Evolutionary conservation across 2,888 invertebrate species (phyloP).

Genomic region (Noctua janthina): DNA sequence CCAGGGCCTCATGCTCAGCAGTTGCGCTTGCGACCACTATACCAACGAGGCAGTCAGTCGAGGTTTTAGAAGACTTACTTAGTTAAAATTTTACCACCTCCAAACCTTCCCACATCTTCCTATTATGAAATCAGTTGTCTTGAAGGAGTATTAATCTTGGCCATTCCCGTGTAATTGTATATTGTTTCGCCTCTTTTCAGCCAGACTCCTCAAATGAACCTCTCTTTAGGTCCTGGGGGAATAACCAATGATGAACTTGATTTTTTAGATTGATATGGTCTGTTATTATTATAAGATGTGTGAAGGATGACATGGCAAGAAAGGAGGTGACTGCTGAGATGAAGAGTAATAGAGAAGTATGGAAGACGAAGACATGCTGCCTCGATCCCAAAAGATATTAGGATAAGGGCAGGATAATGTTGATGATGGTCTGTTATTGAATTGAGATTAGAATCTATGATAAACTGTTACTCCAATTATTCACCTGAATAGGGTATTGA

Average conservation of each 20-base stretch:
- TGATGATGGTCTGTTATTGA: too few species aligned
- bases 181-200: slow-evolving; percentile 66
- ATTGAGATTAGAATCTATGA: too few species aligned
- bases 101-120: slow-evolving; percentile 5
- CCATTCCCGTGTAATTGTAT: slow-evolving; percentile 67
- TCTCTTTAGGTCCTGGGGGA: neutral
- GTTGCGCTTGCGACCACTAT: too few species aligned
- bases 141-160: slow-evolving; percentile 64
- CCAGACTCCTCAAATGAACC: slow-evolving; percentile 40
- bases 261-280: neutral
- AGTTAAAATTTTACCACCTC: slow-evolving; percentile 41
- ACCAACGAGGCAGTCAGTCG: too few species aligned
- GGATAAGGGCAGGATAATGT: neutral
- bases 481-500: neutral
- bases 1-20: too few species aligned
- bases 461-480: neutral
- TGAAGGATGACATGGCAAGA: too few species aligned
- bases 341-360: too few species aligned
- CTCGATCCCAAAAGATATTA: too few species aligned
- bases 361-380: too few species aligned
- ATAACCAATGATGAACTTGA: slow-evolving; percentile 19
- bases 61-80: neutral
- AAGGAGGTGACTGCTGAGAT: too few species aligned
- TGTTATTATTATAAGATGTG: neutral
- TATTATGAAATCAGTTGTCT: slow-evolving; percentile 66